phyloP scores from a whole-genome alignment of 92 coral and sea anemone genomes.

The Pocillopora meandrina region DNA sequence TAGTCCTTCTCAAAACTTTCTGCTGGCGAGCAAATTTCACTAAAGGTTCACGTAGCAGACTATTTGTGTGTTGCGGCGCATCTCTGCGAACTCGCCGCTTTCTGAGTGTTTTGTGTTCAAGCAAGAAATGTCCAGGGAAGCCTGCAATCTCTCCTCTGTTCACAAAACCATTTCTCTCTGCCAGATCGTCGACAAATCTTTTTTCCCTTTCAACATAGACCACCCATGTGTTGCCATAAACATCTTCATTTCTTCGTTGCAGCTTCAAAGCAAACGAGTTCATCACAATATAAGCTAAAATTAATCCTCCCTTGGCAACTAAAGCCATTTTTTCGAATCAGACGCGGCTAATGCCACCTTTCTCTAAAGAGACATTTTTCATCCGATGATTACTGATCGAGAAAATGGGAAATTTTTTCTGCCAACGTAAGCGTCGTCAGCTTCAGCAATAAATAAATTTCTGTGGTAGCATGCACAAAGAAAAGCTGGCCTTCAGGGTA shows the following conservation, averaged over 20 bases:
- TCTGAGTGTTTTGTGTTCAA: slow-evolving; percentile 74
- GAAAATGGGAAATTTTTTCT: not conserved
- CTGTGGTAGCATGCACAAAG: slow-evolving; percentile 37
- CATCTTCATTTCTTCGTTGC: slow-evolving; percentile 7
- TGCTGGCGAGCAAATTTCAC: slow-evolving; percentile 88
- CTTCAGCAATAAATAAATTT: slow-evolving; percentile 6
- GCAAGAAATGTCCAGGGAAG: slow-evolving; percentile 77
- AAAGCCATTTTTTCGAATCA: slow-evolving; percentile 19
- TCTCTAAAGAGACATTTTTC: slow-evolving; percentile 21
- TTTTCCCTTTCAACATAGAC: slow-evolving; percentile 78
- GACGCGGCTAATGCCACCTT: not conserved
- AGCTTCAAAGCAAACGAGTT: slow-evolving; percentile 34
- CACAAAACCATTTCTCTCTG: slow-evolving; percentile 79
- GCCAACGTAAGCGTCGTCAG: slow-evolving; percentile 10
- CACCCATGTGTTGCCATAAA: slow-evolving; percentile 96
- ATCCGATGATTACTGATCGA: slow-evolving; percentile 12
- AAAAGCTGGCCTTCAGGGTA: not conserved
- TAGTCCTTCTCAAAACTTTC: slow-evolving; percentile 77
- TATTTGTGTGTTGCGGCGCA: slow-evolving; percentile 64
- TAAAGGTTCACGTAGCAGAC: slow-evolving; percentile 76
- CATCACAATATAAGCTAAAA: slow-evolving; percentile 36
- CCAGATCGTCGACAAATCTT: slow-evolving; percentile 85
- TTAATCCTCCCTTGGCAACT: slow-evolving; percentile 19
- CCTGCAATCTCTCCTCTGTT: slow-evolving; percentile 86
- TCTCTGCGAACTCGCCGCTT: slow-evolving; percentile 77